Base-by-base conservation (phyloP, 2,113 vertebrate species). In the Collichthys lucidus region DNA sequence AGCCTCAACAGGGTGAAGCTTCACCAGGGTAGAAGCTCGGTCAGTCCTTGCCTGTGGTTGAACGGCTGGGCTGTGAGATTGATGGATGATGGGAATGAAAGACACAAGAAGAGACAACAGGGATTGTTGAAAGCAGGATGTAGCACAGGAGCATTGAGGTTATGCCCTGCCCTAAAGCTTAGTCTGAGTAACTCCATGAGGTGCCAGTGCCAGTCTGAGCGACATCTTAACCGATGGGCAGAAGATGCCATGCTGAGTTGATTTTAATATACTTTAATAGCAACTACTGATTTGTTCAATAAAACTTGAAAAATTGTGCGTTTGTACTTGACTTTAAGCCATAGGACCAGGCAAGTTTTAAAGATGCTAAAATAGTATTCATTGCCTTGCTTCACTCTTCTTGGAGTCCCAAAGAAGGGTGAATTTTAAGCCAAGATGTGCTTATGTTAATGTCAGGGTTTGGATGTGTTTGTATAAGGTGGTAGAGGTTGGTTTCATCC, bases 81-180 rank as follows among this genome's bases (percentile, higher is more conserved):
- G 87, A 87, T 79, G 77, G 77, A 67, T 89, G 74, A 90, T 73
- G 62, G 53, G 70, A 57, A 69, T 79, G 59, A 85, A 86, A 88
- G 76, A 50, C 88, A 91, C 90, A 88, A 83, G 84, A 59, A 73
- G 64, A 74, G 52, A 65, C 42, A 72, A 26, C 55, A 81, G 71
- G 49, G 75, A 55, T 49, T 17, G 49, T 29, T 86, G 47, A 60
- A 50, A 82, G 74, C 65, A 44, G 40, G 66, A 71, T 61, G 70
- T 8, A 50, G 62, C 62, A 78, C 56, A 24, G 44, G 63, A 77
- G 57, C 79, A 75, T 66, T 2, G 46, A 80, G 76, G 68, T 79
- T 88, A 31, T 86, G 77, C 52, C 52, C 60, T 66, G 49, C 83
- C 79, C 72, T 57, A 64, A 60, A 79, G 88, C 77, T 15, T 19